Evolutionary conservation across 2,113 vertebrate species (phyloP).

Genomic region (Trinectes maculatus): DNA sequence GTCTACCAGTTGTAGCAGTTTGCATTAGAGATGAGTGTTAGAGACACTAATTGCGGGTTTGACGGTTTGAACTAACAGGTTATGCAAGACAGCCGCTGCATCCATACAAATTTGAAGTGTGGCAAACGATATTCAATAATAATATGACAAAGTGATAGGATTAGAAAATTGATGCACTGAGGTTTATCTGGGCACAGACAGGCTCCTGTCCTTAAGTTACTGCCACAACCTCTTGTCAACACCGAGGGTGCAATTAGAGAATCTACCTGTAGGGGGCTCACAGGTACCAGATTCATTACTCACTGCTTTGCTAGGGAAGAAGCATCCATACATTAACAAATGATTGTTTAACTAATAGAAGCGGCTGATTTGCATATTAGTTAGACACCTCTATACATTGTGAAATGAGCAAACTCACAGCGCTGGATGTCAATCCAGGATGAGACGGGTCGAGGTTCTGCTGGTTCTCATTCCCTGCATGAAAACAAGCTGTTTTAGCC

Average conservation of each 20-base stretch:
- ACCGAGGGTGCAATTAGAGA: slow-evolving; percentile 32
- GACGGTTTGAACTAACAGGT: too few species aligned
- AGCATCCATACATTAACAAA: slow-evolving; percentile 10
- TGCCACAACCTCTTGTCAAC: slow-evolving; percentile 7
- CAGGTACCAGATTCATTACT: slow-evolving; percentile 27
- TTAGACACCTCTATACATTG: neutral
- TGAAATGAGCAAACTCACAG: neutral
- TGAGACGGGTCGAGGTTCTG: neutral
- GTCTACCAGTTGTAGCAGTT: neutral
- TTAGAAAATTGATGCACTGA: neutral
- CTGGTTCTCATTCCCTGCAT: neutral
- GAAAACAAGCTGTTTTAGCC: slow-evolving; percentile 2
- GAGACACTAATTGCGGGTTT: too few species aligned
- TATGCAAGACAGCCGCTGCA: too few species aligned
- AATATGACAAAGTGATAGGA: neutral
- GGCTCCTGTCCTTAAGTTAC: slow-evolving; percentile 26
- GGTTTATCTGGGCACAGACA: neutral
- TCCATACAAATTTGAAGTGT: neutral
- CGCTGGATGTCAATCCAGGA: neutral
- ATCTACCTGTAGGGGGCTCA: slow-evolving; percentile 65
- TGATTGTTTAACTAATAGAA: slow-evolving; percentile 10
- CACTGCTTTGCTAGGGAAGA: neutral
- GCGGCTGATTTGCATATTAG: too few species aligned
- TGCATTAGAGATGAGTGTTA: too few species aligned
- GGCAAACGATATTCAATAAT: neutral